These are phyloP conservation scores for Pocillopora verrucosa DNA, from an alignment of 64 coral and sea anemone genomes.

Conservation along the genomic window DNA sequence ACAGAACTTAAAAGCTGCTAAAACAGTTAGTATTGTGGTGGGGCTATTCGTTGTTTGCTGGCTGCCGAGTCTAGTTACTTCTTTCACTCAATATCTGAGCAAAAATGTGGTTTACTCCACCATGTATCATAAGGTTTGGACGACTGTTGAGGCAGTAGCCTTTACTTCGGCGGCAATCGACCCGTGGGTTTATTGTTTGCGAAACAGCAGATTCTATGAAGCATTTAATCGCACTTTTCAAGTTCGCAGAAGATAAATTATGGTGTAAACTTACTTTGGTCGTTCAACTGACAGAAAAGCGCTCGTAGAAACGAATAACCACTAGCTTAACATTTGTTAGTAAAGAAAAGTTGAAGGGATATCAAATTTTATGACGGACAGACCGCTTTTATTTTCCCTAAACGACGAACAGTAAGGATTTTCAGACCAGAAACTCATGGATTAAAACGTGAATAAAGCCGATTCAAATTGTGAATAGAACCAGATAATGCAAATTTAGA, in stretches of 20 bases:
- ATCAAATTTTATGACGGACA: too few relatives aligned
- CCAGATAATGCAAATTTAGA: too few relatives aligned
- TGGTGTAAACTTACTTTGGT: not conserved
- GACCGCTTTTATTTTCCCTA: too few relatives aligned
- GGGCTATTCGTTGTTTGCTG: not conserved
- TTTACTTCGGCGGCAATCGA: not conserved
- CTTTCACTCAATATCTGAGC: not conserved
- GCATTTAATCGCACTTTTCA: not conserved
- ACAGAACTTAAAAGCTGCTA: not conserved
- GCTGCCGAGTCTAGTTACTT: conserved; percentile 4
- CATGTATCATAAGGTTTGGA: not conserved
- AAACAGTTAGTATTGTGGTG: not conserved
- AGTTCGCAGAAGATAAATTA: not conserved
- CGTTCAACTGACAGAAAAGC: not conserved
- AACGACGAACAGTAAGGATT: too few relatives aligned
- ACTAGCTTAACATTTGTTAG: too few relatives aligned
- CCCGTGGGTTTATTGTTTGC: too few relatives aligned
- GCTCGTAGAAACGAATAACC: too few relatives aligned
- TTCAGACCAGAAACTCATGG: too few relatives aligned
- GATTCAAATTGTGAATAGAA: too few relatives aligned
- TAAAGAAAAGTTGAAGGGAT: too few relatives aligned
- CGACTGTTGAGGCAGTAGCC: not conserved
- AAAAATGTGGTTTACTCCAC: not conserved
- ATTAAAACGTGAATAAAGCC: too few relatives aligned
- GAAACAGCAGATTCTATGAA: too few relatives aligned